Evolutionary conservation across 92 coral and sea anemone species (phyloP).

Genomic region (Montipora capitata): DNA sequence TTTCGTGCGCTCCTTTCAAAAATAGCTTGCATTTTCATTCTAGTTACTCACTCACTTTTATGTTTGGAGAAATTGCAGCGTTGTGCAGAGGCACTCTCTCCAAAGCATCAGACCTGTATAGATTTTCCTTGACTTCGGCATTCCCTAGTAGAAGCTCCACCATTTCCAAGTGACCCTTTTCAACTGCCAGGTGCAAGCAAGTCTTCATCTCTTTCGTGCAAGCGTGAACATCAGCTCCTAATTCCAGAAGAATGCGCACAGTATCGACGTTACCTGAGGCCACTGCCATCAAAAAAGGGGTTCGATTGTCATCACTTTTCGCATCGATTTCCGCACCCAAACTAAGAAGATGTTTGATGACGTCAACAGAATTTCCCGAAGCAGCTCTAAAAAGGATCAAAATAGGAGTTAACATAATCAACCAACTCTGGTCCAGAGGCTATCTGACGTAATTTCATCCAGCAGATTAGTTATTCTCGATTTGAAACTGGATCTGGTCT

Average conservation of each 20-base stretch:
- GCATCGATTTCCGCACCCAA: constrained; percentile 72
- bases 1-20: no score
- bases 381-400: constrained; percentile 55
- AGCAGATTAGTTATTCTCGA: no score
- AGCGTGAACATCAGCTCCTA: constrained; percentile 75
- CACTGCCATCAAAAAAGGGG: constrained; percentile 86
- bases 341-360: constrained; percentile 63
- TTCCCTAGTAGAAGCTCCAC: constrained; percentile 73
- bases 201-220: constrained; percentile 63
- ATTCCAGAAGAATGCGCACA: constrained; percentile 70
- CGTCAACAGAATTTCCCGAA: constrained; percentile 52
- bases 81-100: constrained; percentile 86
- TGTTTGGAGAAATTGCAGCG: constrained; percentile 70
- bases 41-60: constrained; percentile 61
- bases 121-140: constrained; percentile 44
- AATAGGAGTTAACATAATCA: neutral
- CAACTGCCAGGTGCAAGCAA: constrained; percentile 87
- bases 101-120: constrained; percentile 62
- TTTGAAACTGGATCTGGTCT: no score
- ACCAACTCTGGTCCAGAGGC: no score
- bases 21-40: no score
- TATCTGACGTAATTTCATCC: no score
- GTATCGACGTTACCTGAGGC: constrained; percentile 76
- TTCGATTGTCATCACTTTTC: constrained; percentile 65
- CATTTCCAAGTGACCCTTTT: constrained; percentile 75